Conservation (phyloP, 2,888 invertebrate genomes). For the Elysia crispata region DNA sequence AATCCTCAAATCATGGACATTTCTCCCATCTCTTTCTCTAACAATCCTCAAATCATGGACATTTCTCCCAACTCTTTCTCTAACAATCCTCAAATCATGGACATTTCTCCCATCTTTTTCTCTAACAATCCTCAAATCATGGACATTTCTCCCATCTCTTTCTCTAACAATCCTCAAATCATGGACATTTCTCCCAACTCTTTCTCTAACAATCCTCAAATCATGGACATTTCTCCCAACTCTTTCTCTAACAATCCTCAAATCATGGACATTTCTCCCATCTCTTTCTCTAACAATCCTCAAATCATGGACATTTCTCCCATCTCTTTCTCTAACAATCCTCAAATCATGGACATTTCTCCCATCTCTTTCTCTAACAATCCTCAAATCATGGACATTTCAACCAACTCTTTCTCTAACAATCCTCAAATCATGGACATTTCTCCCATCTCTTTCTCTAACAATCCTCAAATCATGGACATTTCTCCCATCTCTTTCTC, state of each 20-base stretch:
- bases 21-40: neutral
- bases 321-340: neutral
- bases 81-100: too few species aligned
- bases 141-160: neutral
- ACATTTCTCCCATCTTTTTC: neutral
- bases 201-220: too few species aligned
- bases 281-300: neutral
- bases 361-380: neutral
- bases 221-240: neutral
- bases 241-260: too few species aligned
- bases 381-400: too few species aligned
- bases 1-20: neutral
- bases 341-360: neutral
- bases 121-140: neutral
- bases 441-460: neutral
- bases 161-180: neutral
- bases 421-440: too few species aligned
- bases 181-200: neutral
- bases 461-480: neutral
- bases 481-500: neutral
- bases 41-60: too few species aligned
- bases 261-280: too few species aligned
- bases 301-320: neutral
- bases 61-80: neutral
- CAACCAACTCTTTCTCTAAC: neutral